Base-by-base conservation (phyloP, 2,888 invertebrate species). In the Dicranocentrus wangi region DNA sequence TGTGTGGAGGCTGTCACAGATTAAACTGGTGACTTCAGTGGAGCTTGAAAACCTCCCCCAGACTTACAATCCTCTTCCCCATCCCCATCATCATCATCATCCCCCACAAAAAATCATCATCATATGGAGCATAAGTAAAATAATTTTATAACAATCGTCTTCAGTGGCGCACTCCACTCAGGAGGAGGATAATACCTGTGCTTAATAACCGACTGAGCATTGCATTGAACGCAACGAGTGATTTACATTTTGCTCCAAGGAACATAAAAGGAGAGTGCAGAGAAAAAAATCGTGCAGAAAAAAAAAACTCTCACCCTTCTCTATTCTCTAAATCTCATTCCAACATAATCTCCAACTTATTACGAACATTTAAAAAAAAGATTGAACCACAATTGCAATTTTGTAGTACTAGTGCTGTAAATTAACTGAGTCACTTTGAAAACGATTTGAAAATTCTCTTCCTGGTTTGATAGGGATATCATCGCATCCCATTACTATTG, bases 361-460 rank as follows among this genome's bases (percentile, higher is more conserved):
- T 21, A 32, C 17, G 32, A 7, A 47, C 47, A 55, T 55, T 55
- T 55, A 42, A 58, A 58, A n/a, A n/a, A 70, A 19, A 55, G 58
- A 43, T 39, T 75, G 66, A 65, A 75, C 66, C 75, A 66, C 75
- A 75, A 55, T 43, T 19, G 70, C 15, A 17, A 51, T 77, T 27
- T 71, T 53, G 58, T 39, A 60, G 60, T n/a, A 51, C 19, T 17
- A 55, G 60, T 7, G 60, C 53, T 70, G 53, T 63, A 70, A 69
- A 77, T 70, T 77, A 77, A 70, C 70, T 77, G 28, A 78, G 55
- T 78, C 51, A 70, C 65, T 78, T 77, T 78, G 43, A 78, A 78
- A 78, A 70, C 71, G 55, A 65, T 71, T 78, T 78, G 65, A 77
- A 82, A 81, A 65, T 71, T 82, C 78, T 72, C 82, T 82, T 82